Base-by-base conservation (phyloP, 2,113 vertebrate species). In the Antechinus stuartii region DNA sequence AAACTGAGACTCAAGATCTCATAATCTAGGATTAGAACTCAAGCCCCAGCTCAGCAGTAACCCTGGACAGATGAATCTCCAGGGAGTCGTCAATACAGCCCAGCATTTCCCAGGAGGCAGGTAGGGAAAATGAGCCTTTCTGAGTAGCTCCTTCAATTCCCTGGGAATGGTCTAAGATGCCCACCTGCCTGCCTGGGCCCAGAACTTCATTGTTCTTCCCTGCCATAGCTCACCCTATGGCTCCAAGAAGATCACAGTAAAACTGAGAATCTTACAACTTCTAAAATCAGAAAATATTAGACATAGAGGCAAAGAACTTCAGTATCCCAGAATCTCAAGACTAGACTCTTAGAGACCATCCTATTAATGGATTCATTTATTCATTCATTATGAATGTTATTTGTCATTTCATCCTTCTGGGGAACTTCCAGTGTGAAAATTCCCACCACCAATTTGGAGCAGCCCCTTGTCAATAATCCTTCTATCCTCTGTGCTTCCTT, bases 121-220 rank as follows among this genome's bases (percentile, higher is more conserved):
- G 57, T 50, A 12, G 90, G 55, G 76, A 53, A 56, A 93, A 90
- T 0, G 25, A 96, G 68, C 92, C 57, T 16, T n/a, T 91, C 56
- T 57, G 93, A 96, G 94, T 91, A 5, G 10, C 56, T 90, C 53
- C 92, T 53, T 90, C 93, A 90, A 84, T 94, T 94, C 90, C 91
- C 54, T 92, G 96, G 95, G 92, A 95, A 96, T 53, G 76, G 91
- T 91, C 89, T 52, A 52, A 95, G 94, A 97, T 27, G 50, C 61
- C 54, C 2, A 54, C 91, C 89, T 93, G 90, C 91, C 91, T 0
- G 0, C 90, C 49, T 95, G 89, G 93, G 93, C 55, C 90, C 68
- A 2, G 84, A 96, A 89, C 55, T 92, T 94, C 90, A 53, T 93
- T 91, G 52, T 50, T 3, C 30, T 14, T n/a, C 14, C 9, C 50